Evolutionary conservation across 2,888 invertebrate genomes (phyloP).

Genomic region (Nesidiocoris tenuis): DNA sequence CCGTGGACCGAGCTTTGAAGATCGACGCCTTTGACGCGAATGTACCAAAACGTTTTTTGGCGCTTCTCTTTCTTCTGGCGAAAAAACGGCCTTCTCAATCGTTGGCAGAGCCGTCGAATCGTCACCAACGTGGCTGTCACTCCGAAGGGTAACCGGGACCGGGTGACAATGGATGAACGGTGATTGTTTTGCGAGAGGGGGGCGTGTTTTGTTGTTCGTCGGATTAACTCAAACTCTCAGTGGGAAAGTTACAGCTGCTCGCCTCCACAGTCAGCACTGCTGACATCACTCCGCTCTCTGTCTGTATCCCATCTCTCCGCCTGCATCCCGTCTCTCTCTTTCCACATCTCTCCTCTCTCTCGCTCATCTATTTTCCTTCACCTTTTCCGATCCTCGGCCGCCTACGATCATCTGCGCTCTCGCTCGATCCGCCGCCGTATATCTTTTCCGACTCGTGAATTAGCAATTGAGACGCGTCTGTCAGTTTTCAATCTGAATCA

Average conservation of each 20-base stretch:
- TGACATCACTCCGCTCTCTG: neutral
- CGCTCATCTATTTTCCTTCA: neutral
- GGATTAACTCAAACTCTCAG: slow-evolving; percentile 45
- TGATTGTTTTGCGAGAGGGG: slow-evolving; percentile 44
- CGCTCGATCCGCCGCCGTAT: neutral
- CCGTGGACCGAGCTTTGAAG: no score
- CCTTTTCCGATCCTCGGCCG: neutral
- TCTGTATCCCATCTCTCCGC: neutral
- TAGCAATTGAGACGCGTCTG: neutral
- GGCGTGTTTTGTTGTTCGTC: slow-evolving; percentile 44
- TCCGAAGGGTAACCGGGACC: slow-evolving; percentile 4
- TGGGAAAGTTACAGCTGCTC: slow-evolving; percentile 44
- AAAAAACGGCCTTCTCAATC: neutral
- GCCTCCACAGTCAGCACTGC: slow-evolving; percentile 16
- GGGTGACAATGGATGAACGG: slow-evolving; percentile 43
- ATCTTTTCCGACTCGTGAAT: neutral
- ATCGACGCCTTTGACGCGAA: no score
- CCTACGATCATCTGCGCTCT: neutral
- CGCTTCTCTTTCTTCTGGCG: no score
- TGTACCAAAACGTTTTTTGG: no score
- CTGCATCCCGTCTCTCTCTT: neutral
- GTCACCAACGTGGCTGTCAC: neutral
- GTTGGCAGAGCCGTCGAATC: neutral
- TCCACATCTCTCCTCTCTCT: neutral
- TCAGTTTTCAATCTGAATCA: neutral